A percentile compares a stretch with the other conserved stretches of the same genome.
Conservation (phyloP, 2,888 invertebrate genomes). For the Apodemia zela region DNA sequence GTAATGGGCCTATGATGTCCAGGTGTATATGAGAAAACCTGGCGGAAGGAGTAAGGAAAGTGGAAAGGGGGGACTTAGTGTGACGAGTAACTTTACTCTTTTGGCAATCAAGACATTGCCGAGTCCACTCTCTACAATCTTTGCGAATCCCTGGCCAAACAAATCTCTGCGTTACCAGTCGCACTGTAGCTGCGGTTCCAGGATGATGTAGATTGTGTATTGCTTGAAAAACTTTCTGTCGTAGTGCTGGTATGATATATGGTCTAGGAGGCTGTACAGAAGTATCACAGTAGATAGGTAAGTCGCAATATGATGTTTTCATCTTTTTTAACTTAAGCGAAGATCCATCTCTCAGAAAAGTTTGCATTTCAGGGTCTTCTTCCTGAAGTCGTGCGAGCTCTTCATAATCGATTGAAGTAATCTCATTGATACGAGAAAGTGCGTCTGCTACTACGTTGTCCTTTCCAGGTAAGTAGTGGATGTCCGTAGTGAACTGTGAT, state of each 20-base stretch:
- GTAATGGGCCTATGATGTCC: slow-evolving; percentile 18
- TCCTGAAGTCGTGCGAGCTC: slow-evolving; percentile 28
- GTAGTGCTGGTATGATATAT: slow-evolving; percentile 21
- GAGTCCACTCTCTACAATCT: slow-evolving; percentile 35
- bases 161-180: slow-evolving; percentile 15
- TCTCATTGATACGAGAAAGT: slow-evolving; percentile 33
- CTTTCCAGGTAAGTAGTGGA: slow-evolving; percentile 38
- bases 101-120: slow-evolving; percentile 41
- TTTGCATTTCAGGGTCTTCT: slow-evolving; percentile 29
- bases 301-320: slow-evolving; percentile 7
- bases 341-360: slow-evolving; percentile 22
- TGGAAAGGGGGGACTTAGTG: slow-evolving; percentile 4
- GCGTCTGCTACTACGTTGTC: slow-evolving; percentile 42
- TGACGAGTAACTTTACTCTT: slow-evolving; percentile 35
- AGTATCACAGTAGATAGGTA: slow-evolving; percentile 21
- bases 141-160: slow-evolving; percentile 10
- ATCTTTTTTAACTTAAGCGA: slow-evolving; percentile 27
- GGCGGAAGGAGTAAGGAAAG: slow-evolving; percentile 11
- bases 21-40: slow-evolving; percentile 16
- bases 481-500: slow-evolving; percentile 43
- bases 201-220: slow-evolving; percentile 2
- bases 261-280: slow-evolving; percentile 20
- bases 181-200: slow-evolving; percentile 8
- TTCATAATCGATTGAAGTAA: slow-evolving; percentile 30
- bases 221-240: slow-evolving; percentile 6